These are phyloP conservation scores for Emmelina monodactyla DNA, from an alignment of 2,888 invertebrate genomes.

Conservation along the genomic window DNA sequence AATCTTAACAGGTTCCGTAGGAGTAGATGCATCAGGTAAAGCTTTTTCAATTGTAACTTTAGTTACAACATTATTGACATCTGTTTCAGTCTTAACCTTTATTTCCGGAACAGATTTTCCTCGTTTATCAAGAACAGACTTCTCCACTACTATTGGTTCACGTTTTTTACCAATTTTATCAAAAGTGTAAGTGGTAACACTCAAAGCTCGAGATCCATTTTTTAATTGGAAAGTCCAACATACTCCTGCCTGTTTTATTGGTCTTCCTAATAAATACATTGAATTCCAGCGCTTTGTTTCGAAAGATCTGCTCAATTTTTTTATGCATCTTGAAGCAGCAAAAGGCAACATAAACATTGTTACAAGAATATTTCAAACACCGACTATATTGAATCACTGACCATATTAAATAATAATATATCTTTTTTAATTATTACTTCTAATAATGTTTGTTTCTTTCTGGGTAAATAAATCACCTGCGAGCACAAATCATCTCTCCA, in stretches of 20 bases:
- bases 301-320: slow-evolving; percentile 31
- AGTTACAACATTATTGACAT: slow-evolving; percentile 40
- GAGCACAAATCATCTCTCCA: too few species aligned
- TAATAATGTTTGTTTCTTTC: too few species aligned
- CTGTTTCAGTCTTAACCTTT: slow-evolving; percentile 48
- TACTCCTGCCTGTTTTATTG: not conserved
- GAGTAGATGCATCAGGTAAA: not conserved
- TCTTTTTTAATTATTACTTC: too few species aligned
- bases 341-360: slow-evolving; percentile 40
- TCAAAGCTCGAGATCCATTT: not conserved
- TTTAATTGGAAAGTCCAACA: not conserved
- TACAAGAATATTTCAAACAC: too few species aligned
- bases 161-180: not conserved
- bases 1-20: slow-evolving; percentile 5
- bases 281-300: not conserved
- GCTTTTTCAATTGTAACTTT: slow-evolving; percentile 52
- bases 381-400: too few species aligned
- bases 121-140: not conserved
- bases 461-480: too few species aligned
- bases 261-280: not conserved
- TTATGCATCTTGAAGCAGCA: slow-evolving; percentile 36
- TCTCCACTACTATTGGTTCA: not conserved
- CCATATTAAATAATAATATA: too few species aligned
- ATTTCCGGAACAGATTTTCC: slow-evolving; percentile 26
- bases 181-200: not conserved